phyloP scores from a whole-genome alignment of 2,888 invertebrate species.

The Holacanthella duospinosa region DNA sequence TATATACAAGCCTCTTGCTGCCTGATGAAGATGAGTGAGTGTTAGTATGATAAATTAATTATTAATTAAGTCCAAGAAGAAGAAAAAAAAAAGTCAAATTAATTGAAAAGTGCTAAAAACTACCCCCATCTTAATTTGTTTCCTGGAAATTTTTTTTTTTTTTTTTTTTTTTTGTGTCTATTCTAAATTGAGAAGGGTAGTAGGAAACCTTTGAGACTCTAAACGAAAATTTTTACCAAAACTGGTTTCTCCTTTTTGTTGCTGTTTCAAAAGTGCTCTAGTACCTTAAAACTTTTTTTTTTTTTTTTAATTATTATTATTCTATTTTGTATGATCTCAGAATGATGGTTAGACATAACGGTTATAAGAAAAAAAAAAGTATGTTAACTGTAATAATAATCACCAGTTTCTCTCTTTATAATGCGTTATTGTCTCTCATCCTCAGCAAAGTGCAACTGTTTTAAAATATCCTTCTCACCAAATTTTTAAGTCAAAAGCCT shows the following conservation, averaged over 20 bases:
- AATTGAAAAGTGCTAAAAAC: neutral
- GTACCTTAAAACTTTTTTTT: neutral
- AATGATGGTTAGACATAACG: neutral
- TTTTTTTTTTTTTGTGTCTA: no score
- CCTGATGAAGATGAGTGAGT: neutral
- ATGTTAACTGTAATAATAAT: neutral
- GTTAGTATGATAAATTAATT: no score
- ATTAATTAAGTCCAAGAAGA: neutral
- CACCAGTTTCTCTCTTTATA: neutral
- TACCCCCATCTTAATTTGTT: neutral
- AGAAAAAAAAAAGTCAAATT: neutral
- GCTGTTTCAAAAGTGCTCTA: neutral
- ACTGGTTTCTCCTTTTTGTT: neutral
- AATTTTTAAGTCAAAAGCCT: neutral
- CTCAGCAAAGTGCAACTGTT: neutral
- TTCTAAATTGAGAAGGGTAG: no score
- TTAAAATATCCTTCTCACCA: neutral
- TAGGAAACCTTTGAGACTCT: neutral
- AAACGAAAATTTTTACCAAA: neutral
- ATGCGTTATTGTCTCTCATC: neutral
- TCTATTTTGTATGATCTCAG: no score
- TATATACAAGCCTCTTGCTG: neutral
- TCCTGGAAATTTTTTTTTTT: neutral
- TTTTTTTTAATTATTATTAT: neutral
- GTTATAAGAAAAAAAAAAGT: neutral